phyloP scores from a whole-genome alignment of 2,797 vertebrate species.

The Adelosebastes latens region DNA sequence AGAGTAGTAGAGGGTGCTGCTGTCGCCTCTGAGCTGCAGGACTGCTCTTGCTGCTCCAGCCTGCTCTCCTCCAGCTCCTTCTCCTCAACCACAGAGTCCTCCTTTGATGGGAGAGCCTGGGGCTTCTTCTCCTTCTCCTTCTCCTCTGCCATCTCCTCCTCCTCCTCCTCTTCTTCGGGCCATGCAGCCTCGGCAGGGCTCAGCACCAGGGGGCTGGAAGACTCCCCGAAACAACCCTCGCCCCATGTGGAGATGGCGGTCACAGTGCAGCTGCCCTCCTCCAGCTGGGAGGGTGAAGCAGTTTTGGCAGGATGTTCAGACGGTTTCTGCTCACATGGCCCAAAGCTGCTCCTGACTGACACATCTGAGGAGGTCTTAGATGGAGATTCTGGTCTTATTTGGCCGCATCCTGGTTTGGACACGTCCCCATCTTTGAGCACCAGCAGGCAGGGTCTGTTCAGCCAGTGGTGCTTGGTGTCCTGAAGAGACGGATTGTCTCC shows the following conservation, averaged over 20 bases:
- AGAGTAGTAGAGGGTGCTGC: constrained; percentile 57
- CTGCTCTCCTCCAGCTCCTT: constrained; percentile 95
- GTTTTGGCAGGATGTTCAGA: constrained; percentile 32
- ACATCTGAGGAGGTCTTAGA: constrained; percentile 56
- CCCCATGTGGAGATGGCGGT: constrained; percentile 81
- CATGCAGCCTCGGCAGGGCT: constrained; percentile 71
- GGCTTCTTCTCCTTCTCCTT: constrained; percentile 79
- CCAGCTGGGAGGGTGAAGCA: constrained; percentile 60
- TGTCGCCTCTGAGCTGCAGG: constrained; percentile 81
- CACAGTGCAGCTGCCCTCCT: constrained; percentile 79
- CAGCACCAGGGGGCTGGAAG: constrained; percentile 72
- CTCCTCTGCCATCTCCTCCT: constrained; percentile 30
- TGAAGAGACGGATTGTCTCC: constrained; percentile 87
- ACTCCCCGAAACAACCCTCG: constrained; percentile 69
- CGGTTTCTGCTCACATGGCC: constrained; percentile 59
- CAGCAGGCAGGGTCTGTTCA: constrained; percentile 89
- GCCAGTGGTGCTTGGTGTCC: constrained; percentile 87
- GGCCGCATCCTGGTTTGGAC: constrained; percentile 63
- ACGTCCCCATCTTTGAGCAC: constrained; percentile 75
- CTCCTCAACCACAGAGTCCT: constrained; percentile 97
- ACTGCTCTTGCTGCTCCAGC: constrained; percentile 88
- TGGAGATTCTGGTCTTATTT: constrained; percentile 59
- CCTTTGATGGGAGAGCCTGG: constrained; percentile 90
- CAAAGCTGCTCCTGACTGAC: constrained; percentile 63
- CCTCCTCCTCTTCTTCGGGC: constrained; percentile 65